Conservation (phyloP, 2,797 vertebrate species). For the Chiloscyllium punctatum region DNA sequence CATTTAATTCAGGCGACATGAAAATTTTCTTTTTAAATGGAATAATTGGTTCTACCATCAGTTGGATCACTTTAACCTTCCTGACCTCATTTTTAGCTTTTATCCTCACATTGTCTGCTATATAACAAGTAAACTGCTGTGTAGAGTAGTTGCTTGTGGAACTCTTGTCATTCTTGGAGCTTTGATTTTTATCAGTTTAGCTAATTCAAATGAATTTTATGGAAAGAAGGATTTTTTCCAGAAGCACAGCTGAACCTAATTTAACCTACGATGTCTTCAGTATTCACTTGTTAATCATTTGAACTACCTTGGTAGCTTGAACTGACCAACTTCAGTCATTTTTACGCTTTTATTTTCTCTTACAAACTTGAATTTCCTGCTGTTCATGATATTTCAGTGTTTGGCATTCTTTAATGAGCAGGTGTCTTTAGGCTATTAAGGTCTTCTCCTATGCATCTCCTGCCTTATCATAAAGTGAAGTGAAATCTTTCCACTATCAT, state of each 20-base stretch:
- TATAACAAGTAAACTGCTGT: conserved; percentile 90
- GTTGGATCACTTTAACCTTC: conserved; percentile 48
- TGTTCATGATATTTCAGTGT: conserved; percentile 77
- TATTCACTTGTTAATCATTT: conserved; percentile 81
- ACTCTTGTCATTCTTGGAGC: conserved; percentile 76
- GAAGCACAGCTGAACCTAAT: conserved; percentile 84
- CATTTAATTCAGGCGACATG: not conserved
- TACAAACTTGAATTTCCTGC: conserved; percentile 93
- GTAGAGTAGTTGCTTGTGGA: conserved; percentile 84
- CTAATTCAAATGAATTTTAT: conserved; percentile 94
- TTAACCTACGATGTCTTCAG: conserved; percentile 95
- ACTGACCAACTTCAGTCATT: conserved; percentile 97
- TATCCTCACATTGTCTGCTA: conserved; percentile 65
- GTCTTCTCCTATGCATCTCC: conserved; percentile 33
- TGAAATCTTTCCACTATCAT: conserved; percentile 67
- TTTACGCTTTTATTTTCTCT: conserved; percentile 93
- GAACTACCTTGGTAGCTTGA: conserved; percentile 98
- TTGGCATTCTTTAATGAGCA: conserved; percentile 82
- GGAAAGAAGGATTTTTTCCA: conserved; percentile 82
- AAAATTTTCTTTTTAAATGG: conserved; percentile 17
- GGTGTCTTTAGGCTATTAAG: conserved; percentile 92
- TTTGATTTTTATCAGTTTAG: conserved; percentile 88
- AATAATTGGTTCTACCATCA: conserved; percentile 30
- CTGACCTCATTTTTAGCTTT: conserved; percentile 63
- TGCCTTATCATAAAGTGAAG: conserved; percentile 45